Evolutionary conservation across 2,113 vertebrate species (phyloP), one percentile per base, ranked within the genome.

Genomic region (Microcebus tavaratra): DNA sequence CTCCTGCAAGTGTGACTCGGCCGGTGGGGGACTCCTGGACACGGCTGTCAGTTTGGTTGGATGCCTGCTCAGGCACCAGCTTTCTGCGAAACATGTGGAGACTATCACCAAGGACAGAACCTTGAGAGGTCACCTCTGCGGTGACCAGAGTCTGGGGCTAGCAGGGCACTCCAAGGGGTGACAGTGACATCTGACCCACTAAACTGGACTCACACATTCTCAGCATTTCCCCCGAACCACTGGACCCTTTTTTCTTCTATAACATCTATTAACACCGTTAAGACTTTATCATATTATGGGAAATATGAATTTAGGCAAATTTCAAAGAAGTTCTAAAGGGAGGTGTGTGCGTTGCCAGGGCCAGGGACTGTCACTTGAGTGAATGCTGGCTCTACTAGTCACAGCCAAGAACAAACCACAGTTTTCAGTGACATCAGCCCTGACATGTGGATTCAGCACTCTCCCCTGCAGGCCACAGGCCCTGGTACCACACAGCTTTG

Each of bases 1-100:
- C 36, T 12, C 15, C 29, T 4, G 61, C 11, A 1, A 21, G 14
- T 12, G 14, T 0, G 25, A 20, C 18, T 0, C 0, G 0, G 12
- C 36, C 2, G 1, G 23, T 4, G 17, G 2, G 59, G 0, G 2
- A n/a, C 45, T 29, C n/a, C 0, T 6, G 17, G 70, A 45, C 18
- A 3, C 6, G 6, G 45, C 1, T 5, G 2, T 0, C 1, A 11
- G 50, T 9, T 0, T 25, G 17, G 17, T 8, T 8, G 5, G 10
- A n/a, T 0, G 14, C 29, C 27, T 63, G 13, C 57, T 34, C 18
- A 0, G 25, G 18, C 5, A 1, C 21, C 10, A 4, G 3, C n/a
- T 36, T 31, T 50, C 63, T 55, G 21, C 31, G 29, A 8, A 18
- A 18, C 3, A 7, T 12, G 1, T 42, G 23, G n/a, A 90, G 53